phyloP scores from a whole-genome alignment of 2,888 invertebrate genomes.

The Creontiades dilutus region DNA sequence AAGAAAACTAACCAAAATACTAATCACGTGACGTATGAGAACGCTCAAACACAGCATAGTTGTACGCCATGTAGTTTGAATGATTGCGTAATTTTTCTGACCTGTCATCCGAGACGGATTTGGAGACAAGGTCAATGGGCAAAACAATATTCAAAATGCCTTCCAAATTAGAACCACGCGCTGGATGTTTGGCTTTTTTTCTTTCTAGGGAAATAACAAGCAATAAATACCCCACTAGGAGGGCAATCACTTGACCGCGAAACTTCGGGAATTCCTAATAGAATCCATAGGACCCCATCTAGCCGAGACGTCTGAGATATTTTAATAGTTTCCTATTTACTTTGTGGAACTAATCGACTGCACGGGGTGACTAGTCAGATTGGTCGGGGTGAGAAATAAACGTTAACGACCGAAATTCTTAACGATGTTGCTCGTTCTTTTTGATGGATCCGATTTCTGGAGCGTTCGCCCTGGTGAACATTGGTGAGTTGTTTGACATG shows the following conservation, averaged over 20 bases:
- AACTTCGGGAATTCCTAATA: slow-evolving; percentile 9
- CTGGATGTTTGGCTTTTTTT: not conserved
- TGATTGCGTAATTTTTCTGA: not conserved
- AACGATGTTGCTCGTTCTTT: slow-evolving; percentile 22
- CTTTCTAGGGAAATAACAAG: not conserved
- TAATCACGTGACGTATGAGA: too few relatives aligned
- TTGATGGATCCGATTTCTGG: not conserved
- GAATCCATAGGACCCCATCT: not conserved
- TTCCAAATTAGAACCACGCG: not conserved
- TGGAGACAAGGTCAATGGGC: not conserved
- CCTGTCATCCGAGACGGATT: not conserved
- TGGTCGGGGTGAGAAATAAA: slow-evolving; percentile 3
- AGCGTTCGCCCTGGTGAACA: not conserved
- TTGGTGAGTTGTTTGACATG: not conserved
- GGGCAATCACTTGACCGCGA: slow-evolving; percentile 11
- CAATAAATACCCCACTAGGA: not conserved
- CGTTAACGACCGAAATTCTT: slow-evolving; percentile 30
- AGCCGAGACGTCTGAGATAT: slow-evolving; percentile 17
- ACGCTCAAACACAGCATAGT: too few relatives aligned
- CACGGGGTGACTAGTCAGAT: not conserved
- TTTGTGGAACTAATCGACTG: slow-evolving; percentile 27
- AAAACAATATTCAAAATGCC: not conserved
- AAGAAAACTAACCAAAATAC: too few relatives aligned
- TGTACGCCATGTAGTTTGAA: too few relatives aligned
- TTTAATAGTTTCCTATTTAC: slow-evolving; percentile 44